Evolutionary conservation across 2,113 vertebrate genomes (phyloP), one percentile per base, ranked within the genome.

Genomic region (Rhinogobius similis): DNA sequence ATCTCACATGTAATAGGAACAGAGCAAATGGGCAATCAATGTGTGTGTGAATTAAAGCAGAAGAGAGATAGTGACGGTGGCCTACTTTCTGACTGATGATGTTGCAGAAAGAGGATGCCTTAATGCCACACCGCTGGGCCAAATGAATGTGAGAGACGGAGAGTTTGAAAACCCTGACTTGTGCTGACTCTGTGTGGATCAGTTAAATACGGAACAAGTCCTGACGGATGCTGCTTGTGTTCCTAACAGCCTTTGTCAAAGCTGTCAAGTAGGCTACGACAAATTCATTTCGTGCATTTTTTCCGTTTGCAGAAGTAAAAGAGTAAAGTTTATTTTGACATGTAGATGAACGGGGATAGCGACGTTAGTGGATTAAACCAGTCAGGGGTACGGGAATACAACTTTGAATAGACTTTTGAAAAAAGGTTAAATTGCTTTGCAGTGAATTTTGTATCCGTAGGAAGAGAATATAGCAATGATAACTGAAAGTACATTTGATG

Each of bases 81-180:
- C 84, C 90, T 87, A 91, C 84, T 88, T 90, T 87, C 77, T 78
- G 70, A 78, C 69, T 86, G 79, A 81, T 88, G 89, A 91, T 87
- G 84, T 76, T 84, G 84, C 85, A 83, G 75, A 87, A 83, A 84
- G 77, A 79, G 81, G 82, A 80, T 89, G 86, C 88, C 84, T 88
- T 63, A 85, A 80, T 89, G 84, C 83, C 68, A 72, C 52, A 39
- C 79, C 81, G 73, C 75, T 77, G 73, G 56, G 62, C 41, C 38
- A 53, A 67, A 73, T 74, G 66, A 41, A 58, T 10, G 27, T 72
- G 61, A 67, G 38, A 67, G 70, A 64, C 27, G 55, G 66, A 71
- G 29, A 38, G 26, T 58, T 18, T n/a, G 46, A 38, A 55, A 21
- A 26, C 9, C 18, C n/a, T 8, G 46, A 50, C 20, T n/a, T 9